phyloP scores from a whole-genome alignment of 2,113 vertebrate species.

The Petrocephalus zakoni region DNA sequence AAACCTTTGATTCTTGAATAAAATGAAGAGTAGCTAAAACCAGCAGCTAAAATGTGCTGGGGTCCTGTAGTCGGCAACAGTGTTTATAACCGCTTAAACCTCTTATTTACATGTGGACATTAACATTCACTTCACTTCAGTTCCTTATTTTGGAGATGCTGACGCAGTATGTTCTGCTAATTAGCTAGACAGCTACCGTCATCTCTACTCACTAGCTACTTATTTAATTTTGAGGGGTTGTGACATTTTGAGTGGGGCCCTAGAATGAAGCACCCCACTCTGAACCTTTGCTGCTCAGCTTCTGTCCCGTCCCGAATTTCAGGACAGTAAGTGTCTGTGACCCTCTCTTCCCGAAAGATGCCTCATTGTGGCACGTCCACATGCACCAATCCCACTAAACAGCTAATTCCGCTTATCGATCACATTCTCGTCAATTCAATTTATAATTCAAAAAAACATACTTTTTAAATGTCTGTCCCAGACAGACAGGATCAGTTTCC shows the following conservation, averaged over 20 bases:
- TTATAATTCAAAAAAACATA: constrained; percentile 10
- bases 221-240: background rate
- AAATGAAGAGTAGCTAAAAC: background rate
- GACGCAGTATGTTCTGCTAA: background rate
- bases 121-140: background rate
- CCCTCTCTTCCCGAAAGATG: background rate
- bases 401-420: background rate
- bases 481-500: background rate
- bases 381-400: background rate
- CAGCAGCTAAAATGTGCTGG: background rate
- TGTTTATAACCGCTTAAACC: background rate
- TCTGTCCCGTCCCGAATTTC: background rate
- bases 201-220: background rate
- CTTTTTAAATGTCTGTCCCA: background rate
- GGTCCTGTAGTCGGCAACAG: background rate
- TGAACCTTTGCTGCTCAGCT: background rate
- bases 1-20: background rate
- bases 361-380: background rate
- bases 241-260: background rate
- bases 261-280: background rate
- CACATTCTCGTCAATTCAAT: constrained; percentile 5
- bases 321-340: background rate
- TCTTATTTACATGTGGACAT: background rate
- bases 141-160: background rate
- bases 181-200: background rate